phyloP scores from a whole-genome alignment of 2,113 vertebrate species.

The Lycaon pictus region DNA sequence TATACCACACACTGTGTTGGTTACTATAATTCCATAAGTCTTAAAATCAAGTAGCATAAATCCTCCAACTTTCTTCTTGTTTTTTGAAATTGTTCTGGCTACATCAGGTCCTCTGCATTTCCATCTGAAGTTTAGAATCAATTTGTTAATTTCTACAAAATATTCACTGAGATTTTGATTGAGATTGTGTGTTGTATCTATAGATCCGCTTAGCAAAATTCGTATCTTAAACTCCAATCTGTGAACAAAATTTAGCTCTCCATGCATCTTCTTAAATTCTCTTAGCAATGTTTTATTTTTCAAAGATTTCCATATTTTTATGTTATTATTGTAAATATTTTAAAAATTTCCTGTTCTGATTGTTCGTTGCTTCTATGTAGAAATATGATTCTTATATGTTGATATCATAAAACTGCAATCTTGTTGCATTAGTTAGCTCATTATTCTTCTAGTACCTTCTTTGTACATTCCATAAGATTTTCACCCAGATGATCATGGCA shows the following conservation, averaged over 20 bases:
- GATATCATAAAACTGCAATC: neutral
- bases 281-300: conserved; percentile 14
- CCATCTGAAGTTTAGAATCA: neutral
- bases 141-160: neutral
- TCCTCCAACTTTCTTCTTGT: neutral
- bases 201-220: neutral
- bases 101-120: neutral
- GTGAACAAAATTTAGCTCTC: neutral
- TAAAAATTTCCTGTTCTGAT: neutral
- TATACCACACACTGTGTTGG: neutral
- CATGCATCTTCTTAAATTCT: neutral
- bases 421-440: conserved; percentile 17
- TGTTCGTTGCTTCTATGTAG: conserved; percentile 5
- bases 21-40: neutral
- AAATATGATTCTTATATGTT: neutral
- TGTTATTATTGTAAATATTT: neutral
- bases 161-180: neutral
- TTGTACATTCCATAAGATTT: neutral
- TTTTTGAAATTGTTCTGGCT: neutral
- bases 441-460: neutral
- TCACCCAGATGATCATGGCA: neutral
- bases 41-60: neutral
- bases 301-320: neutral
- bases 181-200: neutral
- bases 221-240: neutral